These are phyloP conservation scores for Chaunax sp. DNA, from an alignment of 2,797 vertebrate species.

Conservation along the genomic window DNA sequence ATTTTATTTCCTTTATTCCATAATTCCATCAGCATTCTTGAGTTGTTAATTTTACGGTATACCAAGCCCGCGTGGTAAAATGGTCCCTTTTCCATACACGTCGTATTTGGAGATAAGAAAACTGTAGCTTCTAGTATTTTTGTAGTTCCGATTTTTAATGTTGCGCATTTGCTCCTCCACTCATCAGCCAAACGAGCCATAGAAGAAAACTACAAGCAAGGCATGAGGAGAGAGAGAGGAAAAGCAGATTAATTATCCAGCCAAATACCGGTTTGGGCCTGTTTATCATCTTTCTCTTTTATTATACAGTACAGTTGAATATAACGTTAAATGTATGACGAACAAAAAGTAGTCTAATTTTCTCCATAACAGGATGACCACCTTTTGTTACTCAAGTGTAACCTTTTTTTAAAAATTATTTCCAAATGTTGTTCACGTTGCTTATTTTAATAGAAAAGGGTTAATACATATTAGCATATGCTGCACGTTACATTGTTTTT, in stretches of 20 bases:
- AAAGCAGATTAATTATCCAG: background rate
- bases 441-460: no score
- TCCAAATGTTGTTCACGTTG: no score
- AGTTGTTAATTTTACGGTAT: no score
- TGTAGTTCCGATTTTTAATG: background rate
- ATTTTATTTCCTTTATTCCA: no score
- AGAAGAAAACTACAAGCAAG: background rate
- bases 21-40: accelerated
- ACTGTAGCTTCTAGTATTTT: background rate
- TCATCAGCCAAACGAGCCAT: no score
- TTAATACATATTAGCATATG: no score
- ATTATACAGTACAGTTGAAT: background rate
- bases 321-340: background rate
- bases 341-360: background rate
- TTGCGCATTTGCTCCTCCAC: background rate
- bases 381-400: no score
- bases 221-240: background rate
- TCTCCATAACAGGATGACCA: no score
- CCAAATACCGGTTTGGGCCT: background rate
- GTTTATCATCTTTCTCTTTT: background rate
- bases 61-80: background rate
- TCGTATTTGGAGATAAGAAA: background rate
- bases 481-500: no score
- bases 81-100: no score
- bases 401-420: no score